Evolutionary conservation across 2,797 vertebrate genomes (phyloP).

Genomic region (Rhinophrynus dorsalis): DNA sequence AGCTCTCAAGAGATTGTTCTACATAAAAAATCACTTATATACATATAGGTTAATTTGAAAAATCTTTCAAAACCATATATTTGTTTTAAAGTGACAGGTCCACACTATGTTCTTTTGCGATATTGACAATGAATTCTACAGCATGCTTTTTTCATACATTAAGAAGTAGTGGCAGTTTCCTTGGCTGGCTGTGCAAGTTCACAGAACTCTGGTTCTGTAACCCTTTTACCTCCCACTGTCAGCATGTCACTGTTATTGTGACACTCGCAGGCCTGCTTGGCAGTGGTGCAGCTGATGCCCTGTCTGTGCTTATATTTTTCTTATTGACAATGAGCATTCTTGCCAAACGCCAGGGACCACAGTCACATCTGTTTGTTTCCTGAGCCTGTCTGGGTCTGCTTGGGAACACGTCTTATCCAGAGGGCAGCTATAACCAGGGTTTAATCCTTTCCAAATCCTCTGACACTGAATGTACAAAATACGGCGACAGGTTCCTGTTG

Average conservation of each 20-base stretch:
- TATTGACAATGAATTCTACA: too few species aligned
- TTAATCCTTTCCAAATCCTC: conserved; percentile 73
- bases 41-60: too few species aligned
- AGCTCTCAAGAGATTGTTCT: too few species aligned
- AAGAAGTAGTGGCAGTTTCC: too few species aligned
- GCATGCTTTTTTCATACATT: too few species aligned
- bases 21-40: too few species aligned
- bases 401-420: conserved; percentile 66
- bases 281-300: conserved; percentile 91
- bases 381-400: conserved; percentile 71
- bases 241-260: conserved; percentile 54
- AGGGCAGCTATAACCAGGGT: conserved; percentile 72
- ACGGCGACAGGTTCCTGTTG: conserved; percentile 70
- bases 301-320: conserved; percentile 90
- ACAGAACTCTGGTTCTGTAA: conserved; percentile 67
- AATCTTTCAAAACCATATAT: too few species aligned
- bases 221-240: conserved; percentile 55
- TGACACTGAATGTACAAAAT: conserved; percentile 62
- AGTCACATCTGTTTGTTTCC: conserved; percentile 97
- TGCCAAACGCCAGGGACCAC: conserved; percentile 97
- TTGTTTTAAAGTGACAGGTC: too few species aligned
- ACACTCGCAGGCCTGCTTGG: conserved; percentile 67
- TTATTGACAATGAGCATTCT: conserved; percentile 92
- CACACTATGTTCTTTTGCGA: too few species aligned
- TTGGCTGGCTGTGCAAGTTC: conserved; percentile 54